Percentiles rank a stretch among this genome's conserved stretches.
These are phyloP conservation scores for Peribatodes rhomboidaria DNA, from an alignment of 2,888 invertebrate genomes.

Conservation along the genomic window DNA sequence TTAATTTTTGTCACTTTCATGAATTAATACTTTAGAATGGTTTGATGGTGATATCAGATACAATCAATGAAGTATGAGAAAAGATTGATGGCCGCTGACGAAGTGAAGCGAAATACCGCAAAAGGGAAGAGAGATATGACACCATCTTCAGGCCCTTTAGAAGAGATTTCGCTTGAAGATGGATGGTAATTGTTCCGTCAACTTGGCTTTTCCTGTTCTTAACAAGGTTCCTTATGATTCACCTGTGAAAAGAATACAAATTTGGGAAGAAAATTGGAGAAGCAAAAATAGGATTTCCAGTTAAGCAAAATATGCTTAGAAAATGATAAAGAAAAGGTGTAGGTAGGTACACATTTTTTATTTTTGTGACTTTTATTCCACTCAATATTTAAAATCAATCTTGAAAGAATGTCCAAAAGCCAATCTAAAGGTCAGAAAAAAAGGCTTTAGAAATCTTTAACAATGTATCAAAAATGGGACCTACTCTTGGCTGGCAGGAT, in stretches of 20 bases:
- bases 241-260: not conserved
- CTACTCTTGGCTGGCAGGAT: not conserved
- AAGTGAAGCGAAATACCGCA: conserved; percentile 21
- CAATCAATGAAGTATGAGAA: conserved; percentile 12
- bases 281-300: not conserved
- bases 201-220: conserved; percentile 17
- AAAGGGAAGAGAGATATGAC: conserved; percentile 15
- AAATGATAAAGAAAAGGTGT: too few species aligned
- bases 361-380: too few species aligned
- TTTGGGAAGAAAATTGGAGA: not conserved
- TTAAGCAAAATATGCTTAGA: not conserved
- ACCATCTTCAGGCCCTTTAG: conserved; percentile 15
- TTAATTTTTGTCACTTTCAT: too few species aligned
- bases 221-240: conserved; percentile 14
- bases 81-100: conserved; percentile 25
- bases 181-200: conserved; percentile 33
- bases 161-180: conserved; percentile 34
- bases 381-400: too few species aligned
- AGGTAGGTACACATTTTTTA: too few species aligned
- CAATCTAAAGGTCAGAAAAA: too few species aligned
- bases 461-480: too few species aligned
- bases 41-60: not conserved
- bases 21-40: too few species aligned
- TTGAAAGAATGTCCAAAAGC: too few species aligned
- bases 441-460: too few species aligned